These are phyloP conservation scores for Drosophila seclusa DNA, from an alignment of 2,888 invertebrate species.

Conservation along the genomic window DNA sequence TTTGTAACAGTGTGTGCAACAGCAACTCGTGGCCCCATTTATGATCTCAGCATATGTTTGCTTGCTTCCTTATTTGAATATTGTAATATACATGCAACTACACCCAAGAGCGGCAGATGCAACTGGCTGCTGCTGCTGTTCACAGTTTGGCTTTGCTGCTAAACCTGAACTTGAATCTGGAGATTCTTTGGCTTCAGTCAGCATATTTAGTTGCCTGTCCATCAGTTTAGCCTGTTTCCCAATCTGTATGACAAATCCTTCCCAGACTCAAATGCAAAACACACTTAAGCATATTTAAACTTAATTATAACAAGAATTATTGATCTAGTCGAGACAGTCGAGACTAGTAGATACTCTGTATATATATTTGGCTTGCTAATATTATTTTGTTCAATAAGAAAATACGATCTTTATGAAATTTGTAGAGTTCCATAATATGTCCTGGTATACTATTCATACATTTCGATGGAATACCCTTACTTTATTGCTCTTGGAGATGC, in stretches of 20 bases:
- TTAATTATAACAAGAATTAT: neutral
- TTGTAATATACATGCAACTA: neutral
- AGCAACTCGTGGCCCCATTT: slow-evolving; percentile 6
- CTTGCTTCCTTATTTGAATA: neutral
- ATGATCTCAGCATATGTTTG: neutral
- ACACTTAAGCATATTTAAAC: neutral
- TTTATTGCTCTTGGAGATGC: neutral
- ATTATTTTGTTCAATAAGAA: too few species aligned
- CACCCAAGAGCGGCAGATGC: neutral
- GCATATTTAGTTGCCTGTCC: neutral
- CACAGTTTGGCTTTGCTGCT: neutral
- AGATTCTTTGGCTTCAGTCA: neutral
- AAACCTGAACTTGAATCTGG: neutral
- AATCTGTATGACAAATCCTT: neutral
- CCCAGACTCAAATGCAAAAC: neutral
- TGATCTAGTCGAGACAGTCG: neutral
- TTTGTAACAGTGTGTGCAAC: slow-evolving; percentile 2
- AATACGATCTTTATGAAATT: too few species aligned
- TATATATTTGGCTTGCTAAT: too few species aligned
- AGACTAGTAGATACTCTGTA: neutral
- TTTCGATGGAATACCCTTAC: neutral
- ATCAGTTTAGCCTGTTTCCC: neutral
- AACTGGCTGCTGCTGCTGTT: neutral
- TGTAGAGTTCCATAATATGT: too few species aligned
- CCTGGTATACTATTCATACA: neutral